These are phyloP conservation scores for Coenobita brevimanus DNA, from an alignment of 1,140 invertebrate species.

Conservation along the genomic window DNA sequence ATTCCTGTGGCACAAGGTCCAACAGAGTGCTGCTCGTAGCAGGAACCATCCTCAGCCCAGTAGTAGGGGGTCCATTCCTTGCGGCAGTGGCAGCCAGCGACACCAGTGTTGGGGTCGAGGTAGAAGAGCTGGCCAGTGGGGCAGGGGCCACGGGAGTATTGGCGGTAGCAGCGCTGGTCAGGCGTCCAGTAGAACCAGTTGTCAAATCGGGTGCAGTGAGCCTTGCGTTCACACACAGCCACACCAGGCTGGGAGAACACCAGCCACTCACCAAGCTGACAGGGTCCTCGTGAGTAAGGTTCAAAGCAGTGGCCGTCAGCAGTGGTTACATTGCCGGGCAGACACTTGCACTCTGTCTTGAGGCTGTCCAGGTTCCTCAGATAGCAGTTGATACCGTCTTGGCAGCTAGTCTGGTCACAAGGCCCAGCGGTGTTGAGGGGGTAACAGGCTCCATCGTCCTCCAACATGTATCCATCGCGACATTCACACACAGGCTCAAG, in stretches of 20 bases:
- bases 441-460: constrained; percentile 71
- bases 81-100: constrained; percentile 70
- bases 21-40: constrained; percentile 71
- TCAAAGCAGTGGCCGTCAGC: constrained; percentile 70
- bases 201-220: constrained; percentile 71
- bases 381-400: constrained; percentile 69
- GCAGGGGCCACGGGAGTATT: constrained; percentile 71
- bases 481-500: constrained; percentile 69
- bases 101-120: constrained; percentile 69
- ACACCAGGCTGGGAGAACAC: constrained; percentile 69
- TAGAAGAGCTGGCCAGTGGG: constrained; percentile 71
- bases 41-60: constrained; percentile 68
- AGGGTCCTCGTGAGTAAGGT: constrained; percentile 70
- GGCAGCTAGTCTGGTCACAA: constrained; percentile 66
- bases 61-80: constrained; percentile 71
- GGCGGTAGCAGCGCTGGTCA: constrained; percentile 71
- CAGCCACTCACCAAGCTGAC: constrained; percentile 71
- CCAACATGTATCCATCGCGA: constrained; percentile 70
- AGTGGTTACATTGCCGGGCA: constrained; percentile 67
- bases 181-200: constrained; percentile 72
- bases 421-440: constrained; percentile 71
- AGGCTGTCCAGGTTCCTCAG: constrained; percentile 70
- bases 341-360: constrained; percentile 70
- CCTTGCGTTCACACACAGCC: constrained; percentile 70
- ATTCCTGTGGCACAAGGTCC: constrained; percentile 71